These are phyloP conservation scores for Protonibea diacanthus DNA, from an alignment of 2,797 vertebrate species.

Conservation along the genomic window DNA sequence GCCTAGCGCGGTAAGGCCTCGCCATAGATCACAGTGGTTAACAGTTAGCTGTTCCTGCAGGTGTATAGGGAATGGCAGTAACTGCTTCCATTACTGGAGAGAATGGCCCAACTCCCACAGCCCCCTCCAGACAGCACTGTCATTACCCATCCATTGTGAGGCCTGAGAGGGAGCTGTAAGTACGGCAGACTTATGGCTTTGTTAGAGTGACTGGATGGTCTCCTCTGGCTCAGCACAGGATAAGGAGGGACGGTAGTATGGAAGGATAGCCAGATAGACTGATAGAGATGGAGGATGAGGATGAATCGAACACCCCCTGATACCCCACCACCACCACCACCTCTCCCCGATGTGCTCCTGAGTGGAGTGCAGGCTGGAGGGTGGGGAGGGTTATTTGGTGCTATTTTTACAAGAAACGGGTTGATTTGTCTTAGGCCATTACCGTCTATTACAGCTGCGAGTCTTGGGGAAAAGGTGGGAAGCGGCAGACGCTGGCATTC, in stretches of 20 bases:
- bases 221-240: conserved; percentile 74
- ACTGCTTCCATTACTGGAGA: conserved; percentile 82
- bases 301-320: conserved; percentile 67
- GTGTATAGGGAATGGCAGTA: conserved; percentile 81
- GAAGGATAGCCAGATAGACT: conserved; percentile 68
- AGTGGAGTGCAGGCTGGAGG: conserved; percentile 79
- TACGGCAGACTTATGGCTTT: conserved; percentile 85
- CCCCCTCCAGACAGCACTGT: conserved; percentile 82
- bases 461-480: conserved; percentile 97
- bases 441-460: conserved; percentile 98
- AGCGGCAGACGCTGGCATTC: conserved; percentile 99
- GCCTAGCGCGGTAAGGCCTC: conserved; percentile 61
- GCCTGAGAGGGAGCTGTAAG: conserved; percentile 84
- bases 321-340: conserved; percentile 40
- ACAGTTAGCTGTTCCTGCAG: conserved; percentile 81
- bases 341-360: conserved; percentile 57
- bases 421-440: conserved; percentile 99
- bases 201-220: conserved; percentile 79
- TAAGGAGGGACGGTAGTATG: conserved; percentile 62
- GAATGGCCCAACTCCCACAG: conserved; percentile 80
- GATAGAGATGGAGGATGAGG: conserved; percentile 71
- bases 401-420: conserved; percentile 95
- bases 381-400: conserved; percentile 87
- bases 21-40: conserved; percentile 81
- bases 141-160: conserved; percentile 86